Percentiles rank a stretch among this genome's conserved stretches.
Evolutionary conservation across 2,797 vertebrate species (phyloP).

Genomic region (Karalla daura): DNA sequence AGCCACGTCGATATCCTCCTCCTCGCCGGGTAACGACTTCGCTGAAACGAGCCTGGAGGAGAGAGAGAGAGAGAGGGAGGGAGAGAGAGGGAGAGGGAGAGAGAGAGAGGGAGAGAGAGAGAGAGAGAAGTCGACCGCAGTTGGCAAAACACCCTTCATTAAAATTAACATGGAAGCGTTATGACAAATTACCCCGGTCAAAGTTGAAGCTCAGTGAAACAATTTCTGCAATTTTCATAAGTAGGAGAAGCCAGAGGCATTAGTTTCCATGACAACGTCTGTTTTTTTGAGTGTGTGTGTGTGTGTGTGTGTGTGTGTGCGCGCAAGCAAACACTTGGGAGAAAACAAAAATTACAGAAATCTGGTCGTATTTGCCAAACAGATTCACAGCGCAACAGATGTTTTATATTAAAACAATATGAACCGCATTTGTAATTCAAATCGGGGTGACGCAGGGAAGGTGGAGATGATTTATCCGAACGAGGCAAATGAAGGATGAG

Average conservation of each 20-base stretch:
- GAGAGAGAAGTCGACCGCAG: conserved; percentile 35
- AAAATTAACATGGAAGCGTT: conserved; percentile 50
- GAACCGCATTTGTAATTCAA: conserved; percentile 20
- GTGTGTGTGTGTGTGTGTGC: no score
- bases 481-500: neutral
- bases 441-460: neutral
- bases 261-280: conserved; percentile 64
- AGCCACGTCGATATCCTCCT: conserved; percentile 94
- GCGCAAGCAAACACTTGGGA: conserved; percentile 25
- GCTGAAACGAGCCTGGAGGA: conserved; percentile 85
- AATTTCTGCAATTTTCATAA: conserved; percentile 63
- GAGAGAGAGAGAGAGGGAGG: no score
- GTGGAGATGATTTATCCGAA: neutral
- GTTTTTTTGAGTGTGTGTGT: no score
- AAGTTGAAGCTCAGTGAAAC: conserved; percentile 57
- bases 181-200: conserved; percentile 58
- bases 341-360: neutral
- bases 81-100: no score
- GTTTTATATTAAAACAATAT: conserved; percentile 31
- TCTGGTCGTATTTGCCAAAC: conserved; percentile 26
- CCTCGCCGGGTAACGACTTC: conserved; percentile 81
- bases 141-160: conserved; percentile 54
- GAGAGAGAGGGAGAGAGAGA: no score
- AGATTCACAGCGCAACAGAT: conserved; percentile 45
- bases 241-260: conserved; percentile 29